phyloP scores from a whole-genome alignment of 2,888 invertebrate genomes.

The Idaea straminata region DNA sequence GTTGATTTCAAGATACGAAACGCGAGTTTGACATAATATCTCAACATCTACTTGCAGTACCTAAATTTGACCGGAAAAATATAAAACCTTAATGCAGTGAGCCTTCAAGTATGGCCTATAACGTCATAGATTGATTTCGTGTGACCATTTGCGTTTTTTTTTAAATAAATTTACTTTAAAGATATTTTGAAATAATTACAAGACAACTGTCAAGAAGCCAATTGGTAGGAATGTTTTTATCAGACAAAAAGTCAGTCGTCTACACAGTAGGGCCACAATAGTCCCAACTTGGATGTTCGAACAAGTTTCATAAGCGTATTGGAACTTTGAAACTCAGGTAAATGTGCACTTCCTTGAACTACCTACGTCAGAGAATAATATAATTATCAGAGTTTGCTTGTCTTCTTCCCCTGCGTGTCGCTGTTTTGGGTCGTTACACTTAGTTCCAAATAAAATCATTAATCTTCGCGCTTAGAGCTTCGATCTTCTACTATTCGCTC shows the following conservation, averaged over 20 bases:
- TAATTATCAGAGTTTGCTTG: constrained; percentile 64
- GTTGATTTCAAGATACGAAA: too few species aligned
- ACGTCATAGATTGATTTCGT: too few species aligned
- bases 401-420: constrained; percentile 36
- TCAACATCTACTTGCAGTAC: too few species aligned
- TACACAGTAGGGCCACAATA: not conserved
- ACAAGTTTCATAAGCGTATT: not conserved
- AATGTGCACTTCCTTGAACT: constrained; percentile 29
- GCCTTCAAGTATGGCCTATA: too few species aligned
- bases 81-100: too few species aligned
- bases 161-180: too few species aligned
- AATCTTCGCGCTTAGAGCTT: not conserved
- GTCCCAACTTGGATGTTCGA: not conserved
- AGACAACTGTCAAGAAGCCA: too few species aligned
- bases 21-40: too few species aligned
- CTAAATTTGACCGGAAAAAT: too few species aligned
- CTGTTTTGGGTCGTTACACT: constrained; percentile 33
- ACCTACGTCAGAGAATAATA: constrained; percentile 55
- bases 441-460: constrained; percentile 17
- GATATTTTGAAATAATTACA: too few species aligned
- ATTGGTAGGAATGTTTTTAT: not conserved
- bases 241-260: not conserved
- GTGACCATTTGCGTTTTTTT: too few species aligned
- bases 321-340: constrained; percentile 6
- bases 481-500: too few species aligned